Base-by-base conservation (phyloP, 2,888 invertebrate genomes). In the Mythimna pallens region DNA sequence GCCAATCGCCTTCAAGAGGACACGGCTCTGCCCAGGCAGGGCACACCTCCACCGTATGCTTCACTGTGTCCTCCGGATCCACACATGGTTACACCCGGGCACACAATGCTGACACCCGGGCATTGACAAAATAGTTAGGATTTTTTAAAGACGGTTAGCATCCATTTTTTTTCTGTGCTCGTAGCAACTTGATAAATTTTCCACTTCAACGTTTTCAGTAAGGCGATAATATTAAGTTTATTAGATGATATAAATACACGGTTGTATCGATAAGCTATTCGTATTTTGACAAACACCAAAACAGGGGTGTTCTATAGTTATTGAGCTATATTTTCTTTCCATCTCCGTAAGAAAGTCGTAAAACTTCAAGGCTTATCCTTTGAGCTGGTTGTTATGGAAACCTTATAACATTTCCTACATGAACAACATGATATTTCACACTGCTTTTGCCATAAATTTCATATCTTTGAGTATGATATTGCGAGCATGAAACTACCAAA, bases 241-340 rank as follows among this genome's bases (percentile, higher is more conserved):
- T 63, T 54, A 36, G 25, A 73, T 70, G 25, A 54, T 70, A 43
- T 67, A 64, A 25, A 70, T 47, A 57, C 57, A 55, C 12, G 52
- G 25, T 64, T 66, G 25, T 36, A 74, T 69, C 65, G 36, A 61
- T 75, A 70, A 81, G 52, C 59, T 72, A 76, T 79, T 76, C 30
- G 67, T 73, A 63, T 78, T 73, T 74, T 73, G 70, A 74, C 65
- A 68, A 78, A 70, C 74, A 80, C 68, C 65, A 73, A 73, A 78
- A 70, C 62, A 68, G 50, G 59, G 72, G 54, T 65, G 50, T 73
- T 75, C 7, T 10, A 25, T 70, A 65, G 76, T 82, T 83, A 74
- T 80, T 65, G 67, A 25, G 63, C 47, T 66, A 64, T 81, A 79
- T 80, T 70, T 82, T 76, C 59, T 61, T 82, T 70, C 65, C 55